phyloP scores from a whole-genome alignment of 92 coral and sea anemone genomes.

The Palythoa caribaeorum region DNA sequence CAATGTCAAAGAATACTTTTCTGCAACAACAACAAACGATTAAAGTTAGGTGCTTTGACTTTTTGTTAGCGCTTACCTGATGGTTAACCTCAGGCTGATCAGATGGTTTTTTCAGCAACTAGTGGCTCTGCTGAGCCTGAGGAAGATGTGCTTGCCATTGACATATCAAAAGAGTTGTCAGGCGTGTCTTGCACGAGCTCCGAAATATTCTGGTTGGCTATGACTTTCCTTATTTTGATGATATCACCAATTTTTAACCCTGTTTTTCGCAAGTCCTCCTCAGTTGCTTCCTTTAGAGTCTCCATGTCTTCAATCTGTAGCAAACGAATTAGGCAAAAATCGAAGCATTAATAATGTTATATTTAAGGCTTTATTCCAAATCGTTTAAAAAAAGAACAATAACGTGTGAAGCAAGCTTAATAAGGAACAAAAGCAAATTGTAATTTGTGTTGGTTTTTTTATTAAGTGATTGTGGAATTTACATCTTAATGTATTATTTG shows the following conservation, averaged over 20 bases:
- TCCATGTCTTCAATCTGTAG: constrained; percentile 47
- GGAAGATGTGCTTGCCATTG: neutral
- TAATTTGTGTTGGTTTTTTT: neutral
- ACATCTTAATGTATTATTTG: neutral
- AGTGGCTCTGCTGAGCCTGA: too few relatives aligned
- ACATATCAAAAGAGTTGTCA: neutral
- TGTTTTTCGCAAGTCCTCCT: constrained; percentile 43
- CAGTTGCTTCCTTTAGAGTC: constrained; percentile 34
- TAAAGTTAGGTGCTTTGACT: neutral
- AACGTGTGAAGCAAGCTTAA: too few relatives aligned
- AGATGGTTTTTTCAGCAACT: neutral
- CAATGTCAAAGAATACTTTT: neutral
- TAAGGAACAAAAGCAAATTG: too few relatives aligned
- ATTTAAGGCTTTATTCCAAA: too few relatives aligned
- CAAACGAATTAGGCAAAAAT: constrained; percentile 11
- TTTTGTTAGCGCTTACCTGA: neutral
- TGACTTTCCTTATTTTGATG: constrained; percentile 26
- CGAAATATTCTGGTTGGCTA: neutral
- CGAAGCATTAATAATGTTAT: neutral
- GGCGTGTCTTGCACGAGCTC: neutral
- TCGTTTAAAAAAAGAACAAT: too few relatives aligned
- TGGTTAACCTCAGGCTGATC: neutral
- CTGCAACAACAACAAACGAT: neutral
- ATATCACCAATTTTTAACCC: constrained; percentile 55
- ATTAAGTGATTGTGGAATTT: neutral